Percentiles rank a stretch among this genome's conserved stretches.
phyloP scores from a whole-genome alignment of 2,888 invertebrate species.

The Scaptomyza parva region DNA sequence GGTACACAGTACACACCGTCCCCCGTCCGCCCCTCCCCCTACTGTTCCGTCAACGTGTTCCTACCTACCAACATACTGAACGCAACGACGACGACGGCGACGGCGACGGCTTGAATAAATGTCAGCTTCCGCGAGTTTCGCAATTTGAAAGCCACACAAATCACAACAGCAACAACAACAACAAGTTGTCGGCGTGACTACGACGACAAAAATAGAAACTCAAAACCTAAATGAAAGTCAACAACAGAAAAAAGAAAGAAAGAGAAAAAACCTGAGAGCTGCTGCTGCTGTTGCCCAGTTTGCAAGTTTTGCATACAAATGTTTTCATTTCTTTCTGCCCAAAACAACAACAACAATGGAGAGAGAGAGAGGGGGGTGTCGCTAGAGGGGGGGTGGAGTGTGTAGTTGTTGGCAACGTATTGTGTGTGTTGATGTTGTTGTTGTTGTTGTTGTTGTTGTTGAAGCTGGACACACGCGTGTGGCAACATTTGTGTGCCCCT shows the following conservation, averaged over 20 bases:
- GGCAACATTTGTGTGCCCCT: constrained; percentile 2
- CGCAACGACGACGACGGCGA: constrained; percentile 34
- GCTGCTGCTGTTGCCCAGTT: too few relatives aligned
- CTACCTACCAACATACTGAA: too few relatives aligned
- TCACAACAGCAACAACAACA: constrained; percentile 59
- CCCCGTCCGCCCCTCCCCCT: too few relatives aligned
- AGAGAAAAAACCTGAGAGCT: constrained; percentile 42
- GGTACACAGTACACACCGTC: too few relatives aligned
- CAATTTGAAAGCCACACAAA: constrained; percentile 80
- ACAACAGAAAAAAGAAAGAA: constrained; percentile 45
- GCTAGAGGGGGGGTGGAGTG: neutral
- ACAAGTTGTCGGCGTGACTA: constrained; percentile 10
- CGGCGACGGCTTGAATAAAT: constrained; percentile 65
- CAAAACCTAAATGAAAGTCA: constrained; percentile 53
- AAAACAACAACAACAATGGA: neutral
- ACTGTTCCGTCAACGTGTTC: too few relatives aligned
- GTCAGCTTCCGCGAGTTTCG: constrained; percentile 78
- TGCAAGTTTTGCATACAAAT: constrained; percentile 53
- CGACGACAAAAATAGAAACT: constrained; percentile 10
- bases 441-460: too few relatives aligned
- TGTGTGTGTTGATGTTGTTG: too few relatives aligned
- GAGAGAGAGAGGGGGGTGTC: neutral
- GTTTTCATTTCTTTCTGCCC: constrained; percentile 26
- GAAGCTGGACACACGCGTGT: constrained; percentile 34
- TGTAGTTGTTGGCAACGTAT: neutral